Evolutionary conservation across 2,113 vertebrate species (phyloP).

Genomic region (Alethe diademata): DNA sequence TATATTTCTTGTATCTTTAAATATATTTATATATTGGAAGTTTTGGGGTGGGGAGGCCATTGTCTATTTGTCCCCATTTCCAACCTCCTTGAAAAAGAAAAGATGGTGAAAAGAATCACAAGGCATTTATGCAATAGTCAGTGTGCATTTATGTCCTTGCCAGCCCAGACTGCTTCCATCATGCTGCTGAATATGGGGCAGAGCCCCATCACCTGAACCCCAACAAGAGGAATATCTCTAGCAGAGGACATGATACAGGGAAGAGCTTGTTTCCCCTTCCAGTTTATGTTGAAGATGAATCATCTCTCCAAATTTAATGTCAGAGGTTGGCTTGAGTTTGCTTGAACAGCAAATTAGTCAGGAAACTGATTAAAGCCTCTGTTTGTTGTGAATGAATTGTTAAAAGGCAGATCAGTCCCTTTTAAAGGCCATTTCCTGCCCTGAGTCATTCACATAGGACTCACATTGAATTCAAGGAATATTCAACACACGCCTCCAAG

Average conservation of each 20-base stretch:
- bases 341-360: conserved; percentile 9
- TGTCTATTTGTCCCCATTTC: background rate
- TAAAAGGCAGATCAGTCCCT: background rate
- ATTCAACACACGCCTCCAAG: background rate
- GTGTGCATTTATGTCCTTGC: background rate
- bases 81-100: background rate
- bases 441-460: background rate
- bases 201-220: background rate
- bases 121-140: background rate
- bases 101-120: background rate
- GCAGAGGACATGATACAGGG: background rate
- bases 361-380: background rate
- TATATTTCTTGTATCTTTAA: background rate
- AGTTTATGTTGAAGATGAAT: background rate
- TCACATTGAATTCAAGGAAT: background rate
- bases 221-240: background rate
- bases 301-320: background rate
- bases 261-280: background rate
- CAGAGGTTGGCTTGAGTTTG: background rate
- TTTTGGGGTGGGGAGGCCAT: background rate
- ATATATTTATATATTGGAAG: background rate
- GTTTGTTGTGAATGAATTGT: background rate
- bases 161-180: background rate
- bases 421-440: conserved; percentile 23
- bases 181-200: background rate